Evolutionary conservation across 2,888 invertebrate genomes (phyloP).

Genomic region (Tenodera sinensis): DNA sequence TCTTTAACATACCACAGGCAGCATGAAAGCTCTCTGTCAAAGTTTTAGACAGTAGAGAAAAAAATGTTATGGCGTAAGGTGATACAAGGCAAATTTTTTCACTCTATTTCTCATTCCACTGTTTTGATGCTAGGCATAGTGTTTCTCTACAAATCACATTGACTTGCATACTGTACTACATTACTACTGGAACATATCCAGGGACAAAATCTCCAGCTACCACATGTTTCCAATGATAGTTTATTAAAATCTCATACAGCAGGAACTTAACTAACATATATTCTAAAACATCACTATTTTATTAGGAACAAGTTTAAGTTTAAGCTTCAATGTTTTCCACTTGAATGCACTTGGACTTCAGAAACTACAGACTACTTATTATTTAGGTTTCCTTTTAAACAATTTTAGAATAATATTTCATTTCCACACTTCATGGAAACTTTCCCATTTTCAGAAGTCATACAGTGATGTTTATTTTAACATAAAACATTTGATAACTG

Average conservation of each 20-base stretch:
- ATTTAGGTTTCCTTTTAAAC: background rate
- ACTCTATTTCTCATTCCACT: conserved; percentile 16
- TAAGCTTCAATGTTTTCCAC: background rate
- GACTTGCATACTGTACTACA: conserved; percentile 8
- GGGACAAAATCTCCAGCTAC: conserved; percentile 6
- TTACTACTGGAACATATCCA: background rate
- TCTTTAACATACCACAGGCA: background rate
- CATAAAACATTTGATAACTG: background rate
- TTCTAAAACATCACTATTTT: background rate
- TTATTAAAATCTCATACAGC: background rate
- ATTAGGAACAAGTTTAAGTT: background rate
- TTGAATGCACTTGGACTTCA: background rate
- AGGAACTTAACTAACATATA: background rate
- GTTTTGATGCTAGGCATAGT: conserved; percentile 12
- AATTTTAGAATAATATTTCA: background rate
- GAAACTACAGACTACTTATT: background rate
- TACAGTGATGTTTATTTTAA: background rate
- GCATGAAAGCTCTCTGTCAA: background rate
- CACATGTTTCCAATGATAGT: background rate
- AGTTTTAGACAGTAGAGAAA: conserved; percentile 7
- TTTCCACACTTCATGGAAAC: background rate
- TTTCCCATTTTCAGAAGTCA: background rate
- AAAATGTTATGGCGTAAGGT: conserved; percentile 21
- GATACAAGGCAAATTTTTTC: conserved; percentile 26
- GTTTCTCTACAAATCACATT: conserved; percentile 22